Percentiles rank a stretch among this genome's conserved stretches.
Conservation (phyloP, 1,140 invertebrate genomes). For the honey bee (Apis mellifera) region DNA sequence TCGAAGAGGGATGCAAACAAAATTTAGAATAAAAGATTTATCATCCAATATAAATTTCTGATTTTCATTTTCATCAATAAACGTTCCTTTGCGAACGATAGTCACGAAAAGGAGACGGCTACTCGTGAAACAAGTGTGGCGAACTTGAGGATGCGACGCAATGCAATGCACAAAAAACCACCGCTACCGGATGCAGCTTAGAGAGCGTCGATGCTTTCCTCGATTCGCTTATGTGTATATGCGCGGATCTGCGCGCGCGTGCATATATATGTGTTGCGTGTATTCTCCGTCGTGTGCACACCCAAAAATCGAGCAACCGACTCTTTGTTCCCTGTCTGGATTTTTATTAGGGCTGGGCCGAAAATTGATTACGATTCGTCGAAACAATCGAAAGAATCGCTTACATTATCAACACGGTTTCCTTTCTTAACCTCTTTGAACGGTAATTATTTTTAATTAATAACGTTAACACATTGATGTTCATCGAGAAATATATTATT, state of each 20-base stretch:
- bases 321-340: conserved; percentile 39
- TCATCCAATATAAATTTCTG: conserved; percentile 24
- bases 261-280: not conserved
- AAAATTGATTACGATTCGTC: not conserved
- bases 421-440: too few relatives aligned
- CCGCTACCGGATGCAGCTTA: conserved; percentile 71
- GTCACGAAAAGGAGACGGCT: conserved; percentile 27
- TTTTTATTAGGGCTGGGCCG: conserved; percentile 29
- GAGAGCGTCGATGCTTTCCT: conserved; percentile 48
- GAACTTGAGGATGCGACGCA: conserved; percentile 66
- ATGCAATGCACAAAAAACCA: conserved; percentile 63
- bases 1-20: fast-evolving
- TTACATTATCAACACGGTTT: not conserved
- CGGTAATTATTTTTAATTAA: too few relatives aligned
- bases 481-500: too few relatives aligned
- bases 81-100: not conserved
- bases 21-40: not conserved
- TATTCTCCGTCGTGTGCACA: conserved; percentile 39
- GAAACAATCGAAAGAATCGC: not conserved
- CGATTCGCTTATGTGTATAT: not conserved
- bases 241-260: not conserved
- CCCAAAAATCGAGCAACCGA: conserved; percentile 42
- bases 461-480: too few relatives aligned
- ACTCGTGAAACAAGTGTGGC: conserved; percentile 58
- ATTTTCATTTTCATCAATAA: conserved; percentile 29